Base-by-base conservation (phyloP, 64 coral and sea anemone species). In the Stichodactyla mertensii region DNA sequence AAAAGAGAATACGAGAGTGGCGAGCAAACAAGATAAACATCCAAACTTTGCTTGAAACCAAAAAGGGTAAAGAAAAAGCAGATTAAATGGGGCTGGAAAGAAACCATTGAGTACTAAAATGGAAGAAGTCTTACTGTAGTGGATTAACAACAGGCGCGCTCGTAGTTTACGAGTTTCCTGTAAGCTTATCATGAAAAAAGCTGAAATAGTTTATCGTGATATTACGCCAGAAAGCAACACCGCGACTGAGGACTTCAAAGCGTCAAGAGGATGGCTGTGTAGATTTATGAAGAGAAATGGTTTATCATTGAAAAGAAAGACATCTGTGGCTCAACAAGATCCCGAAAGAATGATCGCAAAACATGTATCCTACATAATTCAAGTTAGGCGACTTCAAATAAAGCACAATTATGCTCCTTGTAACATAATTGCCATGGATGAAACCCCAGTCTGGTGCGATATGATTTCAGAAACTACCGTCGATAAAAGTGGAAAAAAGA, bases 71-170 rank as follows among this genome's bases (percentile, higher is more conserved):
- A 89, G 36, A 87, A 86, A 87, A 77, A 86, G 28, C 13, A 93
- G 55, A 93, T 87, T 93, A 13, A 89, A 4, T 61, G 92, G 92
- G 4, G 92, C 82, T 89, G 87, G 87, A 6, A 86, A 77, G 78
- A 88, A 92, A 85, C 91, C 81, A 16, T 83, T 89, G 52, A 93
- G 58, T 52, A 52, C 61, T 18, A 20, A 92, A 78, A 7, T 92
- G 10, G 90, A 92, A 89, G 87, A 88, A 69, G 83, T 93, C 77
- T 89, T 93, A 69, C 23, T 89, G 52, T 87, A 89, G 24, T 93
- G 87, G 87, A 86, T 93, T 66, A 87, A 89, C 54, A 89, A 51
- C 71, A 93, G 83, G 51, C 83, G 52, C 1, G 45, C 74, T 67
- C n/a, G 70, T 57, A 52, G 91, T 79, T 60, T 89, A 82, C 12